Conservation (phyloP, 2,113 vertebrate genomes). For the Oncorhynchus nerka region DNA sequence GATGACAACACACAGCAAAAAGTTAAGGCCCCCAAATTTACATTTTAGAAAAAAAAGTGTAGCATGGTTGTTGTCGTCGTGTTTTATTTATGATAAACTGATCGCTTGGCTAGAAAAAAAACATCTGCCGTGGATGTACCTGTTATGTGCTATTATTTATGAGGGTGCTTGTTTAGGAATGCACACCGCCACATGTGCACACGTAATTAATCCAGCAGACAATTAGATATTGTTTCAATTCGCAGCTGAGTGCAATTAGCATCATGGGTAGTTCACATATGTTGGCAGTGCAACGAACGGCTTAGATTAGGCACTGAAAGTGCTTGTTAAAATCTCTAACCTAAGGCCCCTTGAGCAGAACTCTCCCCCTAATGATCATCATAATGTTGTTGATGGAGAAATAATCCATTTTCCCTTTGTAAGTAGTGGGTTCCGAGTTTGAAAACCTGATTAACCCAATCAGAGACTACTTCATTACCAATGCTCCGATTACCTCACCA, state of each 20-base stretch:
- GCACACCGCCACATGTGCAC: slow-evolving; percentile 84
- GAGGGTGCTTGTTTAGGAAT: slow-evolving; percentile 90
- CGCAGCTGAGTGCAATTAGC: slow-evolving; percentile 98
- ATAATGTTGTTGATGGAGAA: slow-evolving; percentile 95
- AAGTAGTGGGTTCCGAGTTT: slow-evolving; percentile 88
- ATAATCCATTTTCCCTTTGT: slow-evolving; percentile 90
- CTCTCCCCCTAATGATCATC: slow-evolving; percentile 88
- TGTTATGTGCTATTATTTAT: slow-evolving; percentile 97
- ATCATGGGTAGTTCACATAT: slow-evolving; percentile 88
- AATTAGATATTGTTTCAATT: slow-evolving; percentile 99
- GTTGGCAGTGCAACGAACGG: slow-evolving; percentile 77
- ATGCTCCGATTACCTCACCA: slow-evolving; percentile 56
- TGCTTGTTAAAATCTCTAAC: slow-evolving; percentile 95
- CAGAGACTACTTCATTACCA: slow-evolving; percentile 82
- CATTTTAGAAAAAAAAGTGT: slow-evolving; percentile 55
- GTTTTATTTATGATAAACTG: slow-evolving; percentile 81
- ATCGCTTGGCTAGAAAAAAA: slow-evolving; percentile 79
- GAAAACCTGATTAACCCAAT: slow-evolving; percentile 82
- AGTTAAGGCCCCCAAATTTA: slow-evolving; percentile 63
- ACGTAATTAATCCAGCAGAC: slow-evolving; percentile 95
- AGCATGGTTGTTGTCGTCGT: slow-evolving; percentile 73
- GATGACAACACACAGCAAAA: slow-evolving; percentile 65
- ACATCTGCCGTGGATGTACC: slow-evolving; percentile 86
- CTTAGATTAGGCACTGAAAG: slow-evolving; percentile 87
- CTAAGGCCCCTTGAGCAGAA: slow-evolving; percentile 87